These are phyloP conservation scores for Myanophis thanlyinensis DNA, from an alignment of 2,113 vertebrate species.

Conservation along the genomic window DNA sequence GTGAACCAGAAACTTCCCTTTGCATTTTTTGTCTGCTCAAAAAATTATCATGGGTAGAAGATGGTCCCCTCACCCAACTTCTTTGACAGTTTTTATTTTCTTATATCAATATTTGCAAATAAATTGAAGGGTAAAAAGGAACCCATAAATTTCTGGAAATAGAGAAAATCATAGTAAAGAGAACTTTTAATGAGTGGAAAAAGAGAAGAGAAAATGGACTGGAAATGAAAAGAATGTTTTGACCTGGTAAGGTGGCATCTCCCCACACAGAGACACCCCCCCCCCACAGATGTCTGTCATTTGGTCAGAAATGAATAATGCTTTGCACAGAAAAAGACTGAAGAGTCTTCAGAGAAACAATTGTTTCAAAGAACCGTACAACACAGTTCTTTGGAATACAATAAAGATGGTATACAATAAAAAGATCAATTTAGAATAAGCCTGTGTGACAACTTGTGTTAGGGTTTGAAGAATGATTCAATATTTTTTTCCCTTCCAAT, in stretches of 20 bases:
- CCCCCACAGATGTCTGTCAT: not conserved
- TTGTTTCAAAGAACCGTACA: not conserved
- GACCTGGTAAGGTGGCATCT: not conserved
- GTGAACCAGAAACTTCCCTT: not conserved
- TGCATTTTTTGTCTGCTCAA: not conserved
- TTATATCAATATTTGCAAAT: not conserved
- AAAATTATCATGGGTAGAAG: not conserved
- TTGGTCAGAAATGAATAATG: not conserved
- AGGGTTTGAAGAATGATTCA: not conserved
- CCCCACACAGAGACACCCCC: not conserved
- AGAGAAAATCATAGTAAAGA: not conserved
- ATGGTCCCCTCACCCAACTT: not conserved
- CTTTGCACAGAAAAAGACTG: not conserved
- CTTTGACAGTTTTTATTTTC: not conserved
- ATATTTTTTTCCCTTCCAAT: not conserved
- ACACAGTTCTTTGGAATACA: too few species aligned
- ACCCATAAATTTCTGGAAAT: not conserved
- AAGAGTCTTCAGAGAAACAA: not conserved
- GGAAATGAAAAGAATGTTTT: not conserved
- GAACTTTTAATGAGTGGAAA: not conserved
- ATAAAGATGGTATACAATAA: not conserved
- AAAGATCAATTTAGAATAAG: not conserved
- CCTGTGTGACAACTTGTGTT: not conserved
- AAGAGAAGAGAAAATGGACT: not conserved
- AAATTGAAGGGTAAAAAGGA: not conserved